These are phyloP conservation scores for Triops cancriformis DNA, from an alignment of 1,140 invertebrate species.

Conservation along the genomic window DNA sequence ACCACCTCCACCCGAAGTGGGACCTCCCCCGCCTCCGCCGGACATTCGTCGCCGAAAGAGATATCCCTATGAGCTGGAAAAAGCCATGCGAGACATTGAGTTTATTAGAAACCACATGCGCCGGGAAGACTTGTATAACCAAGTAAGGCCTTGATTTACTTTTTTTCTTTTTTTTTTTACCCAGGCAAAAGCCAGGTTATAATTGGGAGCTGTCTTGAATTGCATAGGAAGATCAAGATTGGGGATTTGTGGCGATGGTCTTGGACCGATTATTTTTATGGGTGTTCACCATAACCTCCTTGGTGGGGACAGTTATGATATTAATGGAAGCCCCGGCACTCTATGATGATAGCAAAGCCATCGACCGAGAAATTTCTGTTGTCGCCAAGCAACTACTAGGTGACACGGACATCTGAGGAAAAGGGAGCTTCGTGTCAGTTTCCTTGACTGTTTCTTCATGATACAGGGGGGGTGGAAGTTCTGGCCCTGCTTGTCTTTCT, in stretches of 20 bases:
- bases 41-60: slow-evolving; percentile 52
- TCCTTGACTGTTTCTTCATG: not conserved
- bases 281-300: slow-evolving; percentile 84
- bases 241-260: slow-evolving; percentile 99
- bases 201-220: not conserved
- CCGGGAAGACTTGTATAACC: slow-evolving; percentile 84
- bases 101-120: slow-evolving; percentile 92
- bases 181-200: not conserved
- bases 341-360: slow-evolving; percentile 80
- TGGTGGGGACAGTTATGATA: slow-evolving; percentile 76
- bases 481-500: too few relatives aligned
- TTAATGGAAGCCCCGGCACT: slow-evolving; percentile 80
- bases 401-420: slow-evolving; percentile 18
- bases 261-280: slow-evolving; percentile 92
- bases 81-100: slow-evolving; percentile 88
- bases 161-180: too few relatives aligned
- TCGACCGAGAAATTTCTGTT: slow-evolving; percentile 49
- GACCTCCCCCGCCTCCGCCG: slow-evolving; percentile 6
- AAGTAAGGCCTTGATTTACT: slow-evolving; percentile 50
- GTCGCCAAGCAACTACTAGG: slow-evolving; percentile 25
- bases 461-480: not conserved
- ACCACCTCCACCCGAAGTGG: slow-evolving; percentile 23
- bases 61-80: slow-evolving; percentile 83
- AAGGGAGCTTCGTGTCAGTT: not conserved
- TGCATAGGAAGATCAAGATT: slow-evolving; percentile 86